Evolutionary conservation across 2,888 invertebrate species (phyloP), one percentile per base, ranked within the genome.

Genomic region (Acanthopleura granulata): DNA sequence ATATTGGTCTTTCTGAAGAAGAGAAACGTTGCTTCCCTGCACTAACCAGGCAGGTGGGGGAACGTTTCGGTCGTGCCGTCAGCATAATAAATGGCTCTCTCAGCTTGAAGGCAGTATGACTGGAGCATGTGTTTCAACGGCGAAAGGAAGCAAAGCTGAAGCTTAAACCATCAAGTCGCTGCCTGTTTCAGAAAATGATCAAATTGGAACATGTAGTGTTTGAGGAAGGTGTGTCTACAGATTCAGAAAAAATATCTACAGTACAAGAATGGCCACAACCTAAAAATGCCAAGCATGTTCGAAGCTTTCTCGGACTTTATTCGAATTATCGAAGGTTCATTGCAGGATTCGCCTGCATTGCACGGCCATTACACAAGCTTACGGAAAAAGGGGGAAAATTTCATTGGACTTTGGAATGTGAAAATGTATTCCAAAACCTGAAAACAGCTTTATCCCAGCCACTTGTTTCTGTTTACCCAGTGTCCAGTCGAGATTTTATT

Each of bases 381-480:
- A 76, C 76, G 3, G 69, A 71, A 57, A 71, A 74, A 25, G 49
- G 70, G 4, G 72, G 11, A 9, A 6, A 30, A 12, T 77, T 73
- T 66, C 30, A 50, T 22, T 82, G 77, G 76, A 77, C 25, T 62
- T 22, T 22, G 6, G 77, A 72, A 0, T 51, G 61, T n/a, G 11
- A 72, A 22, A 14, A 29, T 22, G 62, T 62, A 6, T 75, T 75
- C 29, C 62, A 75, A n/a, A n/a, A n/a, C n/a, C n/a, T n/a, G n/a
- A n/a, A n/a, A n/a, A n/a, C n/a, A n/a, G n/a, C n/a, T n/a, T 62
- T 80, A 12, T 62, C 73, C 0, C 30, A 25, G 6, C 27, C 72
- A 9, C 79, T 77, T 0, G 62, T 78, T 15, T 25, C 80, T n/a
- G 49, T 57, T 4, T 72, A 75, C 66, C 75, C 75, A 49, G n/a